Evolutionary conservation across 2,888 invertebrate species (phyloP).

Genomic region (Onchidella celtica): DNA sequence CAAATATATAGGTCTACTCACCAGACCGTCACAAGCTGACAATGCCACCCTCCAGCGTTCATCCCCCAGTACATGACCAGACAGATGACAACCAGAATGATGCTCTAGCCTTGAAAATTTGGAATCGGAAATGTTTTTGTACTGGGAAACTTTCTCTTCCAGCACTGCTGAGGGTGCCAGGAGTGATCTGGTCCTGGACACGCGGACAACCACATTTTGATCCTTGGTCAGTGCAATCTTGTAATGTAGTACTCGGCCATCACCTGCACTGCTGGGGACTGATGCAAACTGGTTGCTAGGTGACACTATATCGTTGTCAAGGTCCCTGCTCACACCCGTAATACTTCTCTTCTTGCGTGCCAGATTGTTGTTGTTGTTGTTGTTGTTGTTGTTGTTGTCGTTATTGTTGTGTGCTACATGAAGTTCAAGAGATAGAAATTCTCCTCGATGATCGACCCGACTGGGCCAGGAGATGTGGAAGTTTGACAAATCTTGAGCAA

Average conservation of each 20-base stretch:
- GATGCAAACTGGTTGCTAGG: not conserved
- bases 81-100: conserved; percentile 87
- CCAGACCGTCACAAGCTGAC: conserved; percentile 91
- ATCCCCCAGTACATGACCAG: conserved; percentile 88
- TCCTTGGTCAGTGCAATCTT: conserved; percentile 65
- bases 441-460: conserved; percentile 66
- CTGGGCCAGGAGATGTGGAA: conserved; percentile 59
- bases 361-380: too few relatives aligned
- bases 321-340: too few relatives aligned
- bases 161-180: conserved; percentile 87
- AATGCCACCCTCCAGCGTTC: conserved; percentile 87
- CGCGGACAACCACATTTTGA: conserved; percentile 76
- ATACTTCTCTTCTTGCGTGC: too few relatives aligned
- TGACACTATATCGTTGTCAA: too few relatives aligned
- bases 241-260: conserved; percentile 65
- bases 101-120: conserved; percentile 59
- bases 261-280: too few relatives aligned
- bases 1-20: conserved; percentile 84
- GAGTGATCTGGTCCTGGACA: conserved; percentile 85
- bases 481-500: conserved; percentile 42
- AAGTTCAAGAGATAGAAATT: conserved; percentile 65
- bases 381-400: not conserved
- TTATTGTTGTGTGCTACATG: conserved; percentile 59
- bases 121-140: conserved; percentile 68
- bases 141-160: conserved; percentile 84